Conservation (phyloP, 2,113 vertebrate genomes). For the Leiothrix lutea region DNA sequence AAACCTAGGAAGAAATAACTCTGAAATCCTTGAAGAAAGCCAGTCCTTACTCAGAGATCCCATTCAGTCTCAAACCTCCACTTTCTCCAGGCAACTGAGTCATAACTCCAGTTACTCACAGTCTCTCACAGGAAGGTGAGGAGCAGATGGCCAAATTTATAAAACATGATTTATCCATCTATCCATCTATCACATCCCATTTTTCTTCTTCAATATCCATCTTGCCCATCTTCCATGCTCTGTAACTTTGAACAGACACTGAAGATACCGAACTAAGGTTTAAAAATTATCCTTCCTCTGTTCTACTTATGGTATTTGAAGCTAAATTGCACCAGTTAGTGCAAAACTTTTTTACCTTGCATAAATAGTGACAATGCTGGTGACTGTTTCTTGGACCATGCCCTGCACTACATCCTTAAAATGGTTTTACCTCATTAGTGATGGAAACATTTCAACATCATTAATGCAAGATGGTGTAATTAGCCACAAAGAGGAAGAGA, state of each 20-base stretch:
- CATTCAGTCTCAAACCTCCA: background rate
- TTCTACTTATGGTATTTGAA: background rate
- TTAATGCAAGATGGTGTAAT: background rate
- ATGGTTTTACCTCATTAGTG: background rate
- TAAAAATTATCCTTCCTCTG: background rate
- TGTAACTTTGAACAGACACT: background rate
- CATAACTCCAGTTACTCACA: background rate
- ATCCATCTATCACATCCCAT: background rate
- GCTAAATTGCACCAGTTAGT: background rate
- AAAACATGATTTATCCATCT: background rate
- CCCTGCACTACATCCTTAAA: background rate
- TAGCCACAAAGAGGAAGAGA: background rate
- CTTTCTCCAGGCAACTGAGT: background rate
- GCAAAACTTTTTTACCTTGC: background rate
- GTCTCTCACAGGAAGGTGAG: background rate
- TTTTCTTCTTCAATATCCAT: background rate
- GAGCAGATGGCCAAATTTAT: background rate
- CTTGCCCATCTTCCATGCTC: background rate
- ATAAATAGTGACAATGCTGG: background rate
- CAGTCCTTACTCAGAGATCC: background rate
- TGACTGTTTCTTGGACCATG: background rate
- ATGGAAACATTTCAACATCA: background rate
- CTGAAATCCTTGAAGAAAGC: background rate
- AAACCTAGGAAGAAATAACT: background rate
- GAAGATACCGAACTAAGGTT: background rate